These are phyloP conservation scores for Vimba vimba DNA, from an alignment of 2,113 vertebrate species.

Conservation along the genomic window DNA sequence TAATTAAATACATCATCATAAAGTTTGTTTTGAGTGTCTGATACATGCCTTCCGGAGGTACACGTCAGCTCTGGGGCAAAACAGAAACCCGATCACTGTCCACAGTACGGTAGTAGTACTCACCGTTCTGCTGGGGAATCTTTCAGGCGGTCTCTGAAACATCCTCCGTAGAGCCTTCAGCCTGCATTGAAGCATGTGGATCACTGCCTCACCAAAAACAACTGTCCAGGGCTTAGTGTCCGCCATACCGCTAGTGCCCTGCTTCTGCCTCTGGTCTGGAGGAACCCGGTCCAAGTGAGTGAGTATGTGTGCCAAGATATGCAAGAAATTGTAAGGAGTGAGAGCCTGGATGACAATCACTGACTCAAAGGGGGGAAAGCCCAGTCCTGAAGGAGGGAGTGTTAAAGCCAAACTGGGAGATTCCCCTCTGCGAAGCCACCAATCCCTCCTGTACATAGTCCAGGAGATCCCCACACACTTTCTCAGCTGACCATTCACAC, in stretches of 20 bases:
- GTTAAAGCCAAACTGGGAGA: conserved; percentile 42
- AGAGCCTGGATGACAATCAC: conserved; percentile 6
- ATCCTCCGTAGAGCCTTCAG: conserved; percentile 55
- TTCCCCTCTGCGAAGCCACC: conserved; percentile 39
- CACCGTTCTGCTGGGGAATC: conserved; percentile 34
- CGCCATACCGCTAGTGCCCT: conserved; percentile 31
- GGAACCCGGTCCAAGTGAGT: background rate
- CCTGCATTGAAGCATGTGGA: background rate
- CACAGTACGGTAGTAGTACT: conserved; percentile 30
- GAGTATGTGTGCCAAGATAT: background rate
- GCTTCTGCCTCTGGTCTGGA: conserved; percentile 12
- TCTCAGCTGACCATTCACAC: conserved; percentile 33
- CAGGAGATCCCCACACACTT: conserved; percentile 63
- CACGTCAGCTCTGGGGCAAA: conserved; percentile 24
- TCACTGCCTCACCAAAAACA: conserved; percentile 32
- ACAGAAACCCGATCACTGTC: conserved; percentile 37
- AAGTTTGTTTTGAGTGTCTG: background rate
- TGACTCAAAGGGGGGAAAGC: conserved; percentile 18
- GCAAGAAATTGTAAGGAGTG: conserved; percentile 13
- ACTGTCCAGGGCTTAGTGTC: conserved; percentile 42
- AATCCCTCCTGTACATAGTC: conserved; percentile 18
- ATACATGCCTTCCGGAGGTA: conserved; percentile 7
- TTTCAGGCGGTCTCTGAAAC: conserved; percentile 25
- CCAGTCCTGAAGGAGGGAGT: conserved; percentile 17
- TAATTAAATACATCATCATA: background rate